Conservation (phyloP, 2,888 invertebrate genomes). For the Coenonympha glycerion region DNA sequence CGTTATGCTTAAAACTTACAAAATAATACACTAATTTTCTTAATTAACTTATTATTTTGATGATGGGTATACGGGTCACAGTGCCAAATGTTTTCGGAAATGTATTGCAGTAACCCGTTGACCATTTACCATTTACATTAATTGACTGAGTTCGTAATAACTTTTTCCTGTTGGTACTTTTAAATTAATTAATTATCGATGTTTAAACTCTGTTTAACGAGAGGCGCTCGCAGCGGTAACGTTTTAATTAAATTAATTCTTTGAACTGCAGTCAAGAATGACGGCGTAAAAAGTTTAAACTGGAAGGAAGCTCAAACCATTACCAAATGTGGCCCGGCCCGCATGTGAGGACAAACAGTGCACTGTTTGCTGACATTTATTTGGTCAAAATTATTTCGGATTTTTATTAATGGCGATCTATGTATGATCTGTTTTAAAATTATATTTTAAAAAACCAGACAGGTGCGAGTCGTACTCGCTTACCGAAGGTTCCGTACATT, state of each 20-base stretch:
- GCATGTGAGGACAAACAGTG: slow-evolving; percentile 18
- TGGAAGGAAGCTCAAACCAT: slow-evolving; percentile 63
- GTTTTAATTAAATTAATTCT: slow-evolving; percentile 59
- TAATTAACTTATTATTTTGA: no score
- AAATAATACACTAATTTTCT: no score
- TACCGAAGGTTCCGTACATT: no score
- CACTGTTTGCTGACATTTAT: slow-evolving; percentile 26
- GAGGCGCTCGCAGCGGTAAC: slow-evolving; percentile 29
- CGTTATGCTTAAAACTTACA: no score
- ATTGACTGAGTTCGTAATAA: slow-evolving; percentile 14
- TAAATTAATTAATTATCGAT: slow-evolving; percentile 13
- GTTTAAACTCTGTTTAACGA: slow-evolving; percentile 34
- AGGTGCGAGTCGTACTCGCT: no score
- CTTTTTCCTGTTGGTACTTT: slow-evolving; percentile 8
- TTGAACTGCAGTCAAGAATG: slow-evolving; percentile 48
- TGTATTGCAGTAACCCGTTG: not conserved
- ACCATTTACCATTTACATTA: slow-evolving; percentile 11
- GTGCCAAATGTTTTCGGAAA: not conserved
- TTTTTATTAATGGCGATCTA: no score
- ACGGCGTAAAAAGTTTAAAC: slow-evolving; percentile 46
- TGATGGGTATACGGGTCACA: not conserved
- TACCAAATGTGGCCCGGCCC: slow-evolving; percentile 54
- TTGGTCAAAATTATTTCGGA: slow-evolving; percentile 7
- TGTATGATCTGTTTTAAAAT: no score
- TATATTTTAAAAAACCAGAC: no score